These are phyloP conservation scores for Julus scanicus DNA, from an alignment of 2,888 invertebrate species.

Conservation along the genomic window DNA sequence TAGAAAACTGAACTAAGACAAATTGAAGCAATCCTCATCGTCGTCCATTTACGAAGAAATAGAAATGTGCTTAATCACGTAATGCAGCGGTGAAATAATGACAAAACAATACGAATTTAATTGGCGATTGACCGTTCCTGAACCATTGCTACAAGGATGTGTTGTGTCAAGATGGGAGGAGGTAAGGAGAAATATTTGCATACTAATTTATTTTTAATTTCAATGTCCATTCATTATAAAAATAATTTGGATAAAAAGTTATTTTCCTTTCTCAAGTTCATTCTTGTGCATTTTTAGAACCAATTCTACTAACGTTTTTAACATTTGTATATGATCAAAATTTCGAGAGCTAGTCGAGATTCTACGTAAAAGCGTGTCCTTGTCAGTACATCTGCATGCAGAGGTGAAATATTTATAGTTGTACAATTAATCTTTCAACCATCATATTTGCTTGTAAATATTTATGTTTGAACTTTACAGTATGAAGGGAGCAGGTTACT, in stretches of 20 bases:
- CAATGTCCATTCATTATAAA: too few relatives aligned
- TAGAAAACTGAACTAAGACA: background rate
- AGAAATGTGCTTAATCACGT: conserved; percentile 20
- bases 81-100: conserved; percentile 70
- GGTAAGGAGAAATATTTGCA: conserved; percentile 64
- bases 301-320: too few relatives aligned
- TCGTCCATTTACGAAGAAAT: background rate
- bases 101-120: conserved; percentile 99
- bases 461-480: background rate
- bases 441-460: background rate
- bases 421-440: background rate
- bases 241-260: too few relatives aligned
- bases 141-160: conserved; percentile 84
- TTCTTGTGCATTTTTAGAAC: too few relatives aligned
- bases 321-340: background rate
- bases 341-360: background rate
- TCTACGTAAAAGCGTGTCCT: background rate
- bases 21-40: background rate
- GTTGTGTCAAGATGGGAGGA: conserved; percentile 98
- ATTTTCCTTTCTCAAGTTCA: too few relatives aligned
- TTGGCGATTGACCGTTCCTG: conserved; percentile 96
- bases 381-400: background rate
- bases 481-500: background rate
- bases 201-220: background rate
- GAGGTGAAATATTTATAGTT: conserved; percentile 5